These are phyloP conservation scores for Clangula hyemalis DNA, from an alignment of 2,797 vertebrate genomes.

Conservation along the genomic window DNA sequence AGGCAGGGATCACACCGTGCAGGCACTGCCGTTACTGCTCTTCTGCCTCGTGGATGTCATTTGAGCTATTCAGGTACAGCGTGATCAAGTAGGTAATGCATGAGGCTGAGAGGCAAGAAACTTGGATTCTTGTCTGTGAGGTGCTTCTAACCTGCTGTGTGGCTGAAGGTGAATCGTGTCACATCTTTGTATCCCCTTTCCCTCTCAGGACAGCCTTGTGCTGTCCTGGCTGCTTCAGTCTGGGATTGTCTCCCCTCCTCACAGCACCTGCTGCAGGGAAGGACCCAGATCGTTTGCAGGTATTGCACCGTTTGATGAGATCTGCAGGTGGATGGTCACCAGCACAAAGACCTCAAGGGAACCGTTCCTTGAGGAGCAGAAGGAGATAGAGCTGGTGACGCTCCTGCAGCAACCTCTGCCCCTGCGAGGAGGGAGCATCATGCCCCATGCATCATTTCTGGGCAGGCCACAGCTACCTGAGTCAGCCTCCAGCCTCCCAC, in stretches of 20 bases:
- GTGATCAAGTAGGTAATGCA: neutral
- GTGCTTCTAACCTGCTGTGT: neutral
- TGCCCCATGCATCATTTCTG: fast-evolving
- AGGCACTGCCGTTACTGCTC: neutral
- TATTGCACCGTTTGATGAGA: neutral
- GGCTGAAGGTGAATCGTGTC: neutral
- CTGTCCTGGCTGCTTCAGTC: neutral
- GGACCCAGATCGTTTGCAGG: neutral
- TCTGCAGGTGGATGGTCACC: neutral
- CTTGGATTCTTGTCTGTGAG: neutral
- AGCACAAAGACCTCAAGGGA: neutral
- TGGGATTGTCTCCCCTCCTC: neutral
- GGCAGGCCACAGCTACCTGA: neutral
- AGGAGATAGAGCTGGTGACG: neutral
- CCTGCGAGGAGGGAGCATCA: fast-evolving
- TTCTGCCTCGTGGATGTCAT: neutral
- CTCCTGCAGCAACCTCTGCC: neutral
- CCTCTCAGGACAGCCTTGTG: neutral
- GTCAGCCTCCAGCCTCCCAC: neutral
- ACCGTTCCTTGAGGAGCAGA: neutral
- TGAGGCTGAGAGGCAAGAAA: neutral
- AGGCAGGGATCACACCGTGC: neutral
- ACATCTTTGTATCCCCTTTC: neutral
- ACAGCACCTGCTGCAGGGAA: too few species aligned
- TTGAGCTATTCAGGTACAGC: neutral